phyloP scores from a whole-genome alignment of 2,888 invertebrate genomes.

The Spicauda simplicius region DNA sequence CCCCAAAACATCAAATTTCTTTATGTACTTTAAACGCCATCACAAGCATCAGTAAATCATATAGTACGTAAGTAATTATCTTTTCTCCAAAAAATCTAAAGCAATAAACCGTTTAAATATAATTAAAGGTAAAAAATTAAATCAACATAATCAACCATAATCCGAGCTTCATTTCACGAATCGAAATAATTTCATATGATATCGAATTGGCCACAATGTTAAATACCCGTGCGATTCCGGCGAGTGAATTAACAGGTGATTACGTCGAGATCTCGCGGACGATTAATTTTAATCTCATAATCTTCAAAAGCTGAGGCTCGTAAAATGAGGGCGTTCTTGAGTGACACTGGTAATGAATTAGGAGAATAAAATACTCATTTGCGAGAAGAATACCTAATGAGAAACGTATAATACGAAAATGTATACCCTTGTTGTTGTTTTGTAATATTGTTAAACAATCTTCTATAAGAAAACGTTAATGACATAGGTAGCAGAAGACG shows the following conservation, averaged over 20 bases:
- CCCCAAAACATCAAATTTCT: too few species aligned
- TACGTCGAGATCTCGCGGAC: constrained; percentile 11
- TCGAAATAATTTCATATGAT: neutral
- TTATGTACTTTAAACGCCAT: too few species aligned
- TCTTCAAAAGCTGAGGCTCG: constrained; percentile 2
- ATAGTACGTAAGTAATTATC: too few species aligned
- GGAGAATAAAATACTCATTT: neutral
- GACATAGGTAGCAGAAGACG: neutral
- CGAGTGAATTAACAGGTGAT: constrained; percentile 15
- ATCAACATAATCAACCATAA: neutral
- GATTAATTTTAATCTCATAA: constrained; percentile 26
- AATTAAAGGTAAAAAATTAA: too few species aligned
- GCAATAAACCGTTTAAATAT: too few species aligned
- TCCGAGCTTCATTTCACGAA: neutral
- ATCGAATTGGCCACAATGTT: neutral
- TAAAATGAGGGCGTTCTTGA: constrained; percentile 11
- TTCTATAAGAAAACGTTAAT: neutral
- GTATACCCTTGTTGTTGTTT: neutral
- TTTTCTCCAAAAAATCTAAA: too few species aligned
- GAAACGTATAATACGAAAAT: too few species aligned
- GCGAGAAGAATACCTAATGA: too few species aligned
- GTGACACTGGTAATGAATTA: constrained; percentile 6
- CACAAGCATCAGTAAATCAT: too few species aligned
- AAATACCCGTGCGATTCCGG: neutral
- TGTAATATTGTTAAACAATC: neutral